Evolutionary conservation across 2,113 vertebrate genomes (phyloP).

Genomic region (Bombycilla garrulus): DNA sequence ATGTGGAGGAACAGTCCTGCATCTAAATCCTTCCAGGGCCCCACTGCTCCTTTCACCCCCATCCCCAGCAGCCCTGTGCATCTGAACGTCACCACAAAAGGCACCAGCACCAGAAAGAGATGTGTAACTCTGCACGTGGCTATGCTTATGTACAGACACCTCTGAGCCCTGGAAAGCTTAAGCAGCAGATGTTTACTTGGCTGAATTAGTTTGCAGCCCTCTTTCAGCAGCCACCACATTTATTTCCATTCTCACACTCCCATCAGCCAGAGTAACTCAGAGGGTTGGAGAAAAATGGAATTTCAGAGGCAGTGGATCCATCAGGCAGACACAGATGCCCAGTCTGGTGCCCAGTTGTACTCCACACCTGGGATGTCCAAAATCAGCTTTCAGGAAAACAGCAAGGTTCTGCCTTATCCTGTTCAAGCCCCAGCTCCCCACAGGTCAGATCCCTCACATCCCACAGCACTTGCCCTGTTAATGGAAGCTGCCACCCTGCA

Average conservation of each 20-base stretch:
- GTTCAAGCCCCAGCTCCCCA: not conserved
- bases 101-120: not conserved
- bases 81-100: not conserved
- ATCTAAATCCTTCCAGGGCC: not conserved
- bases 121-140: accelerated
- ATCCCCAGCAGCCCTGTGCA: not conserved
- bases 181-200: not conserved
- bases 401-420: not conserved
- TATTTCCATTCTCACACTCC: not conserved
- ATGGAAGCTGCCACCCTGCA: not conserved
- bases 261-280: not conserved
- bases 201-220: not conserved
- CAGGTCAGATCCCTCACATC: not conserved
- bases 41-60: not conserved
- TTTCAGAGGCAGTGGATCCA: not conserved
- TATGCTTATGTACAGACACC: not conserved
- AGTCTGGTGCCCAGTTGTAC: not conserved
- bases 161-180: not conserved
- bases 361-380: not conserved
- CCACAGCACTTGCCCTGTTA: not conserved
- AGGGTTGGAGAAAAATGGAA: not conserved
- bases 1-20: not conserved
- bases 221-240: not conserved
- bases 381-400: not conserved
- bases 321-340: not conserved